Evolutionary conservation across 2,888 invertebrate species (phyloP).

Genomic region (Lochmaea capreae): DNA sequence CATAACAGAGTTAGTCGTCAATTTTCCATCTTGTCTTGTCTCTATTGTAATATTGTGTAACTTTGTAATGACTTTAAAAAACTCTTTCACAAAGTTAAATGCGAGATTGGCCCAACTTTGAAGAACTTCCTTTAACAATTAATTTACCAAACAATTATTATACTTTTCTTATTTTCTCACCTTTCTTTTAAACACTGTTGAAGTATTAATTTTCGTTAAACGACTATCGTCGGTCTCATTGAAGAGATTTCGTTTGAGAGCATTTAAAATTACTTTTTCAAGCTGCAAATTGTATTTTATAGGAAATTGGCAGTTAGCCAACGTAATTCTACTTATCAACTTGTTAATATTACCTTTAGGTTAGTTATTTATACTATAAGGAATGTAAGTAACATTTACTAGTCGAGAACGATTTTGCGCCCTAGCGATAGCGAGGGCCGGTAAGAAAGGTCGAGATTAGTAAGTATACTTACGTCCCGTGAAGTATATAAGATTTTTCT

Average conservation of each 20-base stretch:
- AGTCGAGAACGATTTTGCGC: no score
- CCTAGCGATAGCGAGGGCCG: no score
- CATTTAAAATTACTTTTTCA: not conserved
- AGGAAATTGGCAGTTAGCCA: not conserved
- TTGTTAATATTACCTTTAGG: not conserved
- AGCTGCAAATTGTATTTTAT: not conserved
- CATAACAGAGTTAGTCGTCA: not conserved
- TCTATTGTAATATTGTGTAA: slow-evolving; percentile 11
- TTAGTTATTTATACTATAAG: no score
- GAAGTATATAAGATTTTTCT: no score
- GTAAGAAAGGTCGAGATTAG: no score
- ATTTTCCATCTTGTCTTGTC: not conserved
- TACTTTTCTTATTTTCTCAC: slow-evolving; percentile 19
- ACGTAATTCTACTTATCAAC: not conserved
- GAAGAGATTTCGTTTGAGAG: not conserved
- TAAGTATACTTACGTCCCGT: no score
- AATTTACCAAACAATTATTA: slow-evolving; percentile 30
- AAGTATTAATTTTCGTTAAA: not conserved
- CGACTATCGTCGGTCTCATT: not conserved
- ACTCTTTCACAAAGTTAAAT: slow-evolving; percentile 16
- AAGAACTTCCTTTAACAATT: slow-evolving; percentile 19
- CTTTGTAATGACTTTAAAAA: slow-evolving; percentile 30
- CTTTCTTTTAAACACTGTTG: not conserved
- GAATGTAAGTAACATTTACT: no score
- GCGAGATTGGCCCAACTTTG: slow-evolving; percentile 24